Base-by-base conservation (phyloP, 2,113 vertebrate species). In the Orycteropus afer region DNA sequence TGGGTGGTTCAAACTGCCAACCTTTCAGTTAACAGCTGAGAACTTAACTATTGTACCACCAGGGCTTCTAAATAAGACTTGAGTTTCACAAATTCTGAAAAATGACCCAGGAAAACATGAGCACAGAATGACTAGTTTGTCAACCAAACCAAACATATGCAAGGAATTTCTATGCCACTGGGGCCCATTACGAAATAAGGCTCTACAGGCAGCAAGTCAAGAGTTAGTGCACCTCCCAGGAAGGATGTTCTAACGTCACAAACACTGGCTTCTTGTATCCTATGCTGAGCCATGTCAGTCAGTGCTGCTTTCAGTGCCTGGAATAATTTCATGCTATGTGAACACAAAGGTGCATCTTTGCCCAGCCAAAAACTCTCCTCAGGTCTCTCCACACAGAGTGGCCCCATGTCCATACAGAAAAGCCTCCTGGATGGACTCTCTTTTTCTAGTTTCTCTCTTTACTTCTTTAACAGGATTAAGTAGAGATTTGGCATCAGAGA, bases 81-180 rank as follows among this genome's bases (percentile, higher is more conserved):
- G 11, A 63, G 34, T 57, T 74, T 51, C 96, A 14, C 49, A 86
- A 37, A 59, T 74, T 93, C 73, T 88, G 82, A 37, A 93, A 96
- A 88, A 57, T 32, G 53, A 97, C 97, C 51, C 59, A 95, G 34
- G 25, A 47, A 96, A 91, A 25, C 32, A 91, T 34, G 86, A 88
- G 74, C 42, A 83, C 86, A 45, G 14, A 77, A n/a, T 73, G 42
- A 87, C 79, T 88, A 67, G 32, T 94, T 91, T 59, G 57, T 95
- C 84, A 87, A 9, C 37, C 65, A 37, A 82, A 82, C 63, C 3
- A 51, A 15, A 4, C 40, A 97, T 90, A 89, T 83, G n/a, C n/a
- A 67, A 57, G 65, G 83, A 85, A 76, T 94, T 95, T 78, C 13
- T 80, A 51, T 96, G 78, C 63, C 91, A 6, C 1, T 18, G 84